Evolutionary conservation across 2,797 vertebrate genomes (phyloP), one percentile per base, ranked within the genome.

Genomic region (Fundulus diaphanus): DNA sequence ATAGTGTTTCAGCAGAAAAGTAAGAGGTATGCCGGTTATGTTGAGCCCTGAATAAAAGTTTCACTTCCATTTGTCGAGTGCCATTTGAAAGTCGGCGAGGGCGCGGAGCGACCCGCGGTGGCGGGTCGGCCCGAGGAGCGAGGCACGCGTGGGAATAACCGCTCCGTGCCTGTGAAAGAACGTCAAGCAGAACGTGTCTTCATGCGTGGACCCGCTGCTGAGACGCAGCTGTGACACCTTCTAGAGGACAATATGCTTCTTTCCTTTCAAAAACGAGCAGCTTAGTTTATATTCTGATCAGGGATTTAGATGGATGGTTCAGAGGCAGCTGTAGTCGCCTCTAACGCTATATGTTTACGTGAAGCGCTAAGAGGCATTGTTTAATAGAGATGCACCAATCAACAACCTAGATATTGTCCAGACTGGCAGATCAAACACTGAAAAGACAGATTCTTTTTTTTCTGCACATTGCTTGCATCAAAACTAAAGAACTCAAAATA

Each of bases 1-100:
- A 83, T 78, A 79, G 78, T 84, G 90, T 83, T 81, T 90, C 85
- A 89, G 83, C 76, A 83, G 84, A 84, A 74, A 84, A 71, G 78
- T 68, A 72, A 87, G 92, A 94, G 91, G 94, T 92, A 92, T 59
- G 88, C 77, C 3, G 88, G 90, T 93, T 89, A 89, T 84, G 81
- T 77, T 90, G 77, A 90, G 86, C 88, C 90, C 88, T 92, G 88
- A 92, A 91, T 80, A 80, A 6, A 69, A 88, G 81, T 72, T 78
- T 77, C 68, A 57, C 78, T 82, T 80, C 24, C 78, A 77, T 67
- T 76, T 44, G 59, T 57, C 59, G 16, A 70, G 74, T 76, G 78
- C 86, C 77, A 85, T 82, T 80, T 81, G 44, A 57, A 82, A 80
- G 76, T 78, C n/a, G 74, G 61, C 80, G 73, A 81, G 44, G 77